Conservation (phyloP, 92 coral and sea anemone genomes). For the Galaxea fascicularis region DNA sequence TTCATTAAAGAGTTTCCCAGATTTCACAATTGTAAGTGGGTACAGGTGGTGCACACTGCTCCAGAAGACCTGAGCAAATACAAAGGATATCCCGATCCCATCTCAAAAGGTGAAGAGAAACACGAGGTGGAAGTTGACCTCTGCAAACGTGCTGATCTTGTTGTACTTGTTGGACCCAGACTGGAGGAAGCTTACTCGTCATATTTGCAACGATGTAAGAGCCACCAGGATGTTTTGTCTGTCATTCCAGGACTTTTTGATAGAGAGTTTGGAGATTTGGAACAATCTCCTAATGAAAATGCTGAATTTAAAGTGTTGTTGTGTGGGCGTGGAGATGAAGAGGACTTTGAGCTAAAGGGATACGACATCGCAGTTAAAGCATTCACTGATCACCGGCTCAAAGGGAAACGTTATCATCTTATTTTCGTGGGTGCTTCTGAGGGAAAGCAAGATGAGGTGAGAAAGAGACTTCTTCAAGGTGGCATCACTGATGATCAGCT, state of each 20-base stretch:
- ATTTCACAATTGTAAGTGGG: conserved; percentile 8
- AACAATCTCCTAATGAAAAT: background rate
- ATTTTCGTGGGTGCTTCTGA: conserved; percentile 6
- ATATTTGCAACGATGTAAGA: background rate
- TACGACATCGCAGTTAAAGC: conserved; percentile 8
- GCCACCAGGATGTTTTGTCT: background rate
- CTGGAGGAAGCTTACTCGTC: background rate
- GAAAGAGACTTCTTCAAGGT: background rate
- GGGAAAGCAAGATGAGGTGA: background rate
- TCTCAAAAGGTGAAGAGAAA: conserved; percentile 3
- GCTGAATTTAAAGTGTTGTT: background rate
- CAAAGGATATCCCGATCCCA: background rate
- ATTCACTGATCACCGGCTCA: conserved; percentile 6
- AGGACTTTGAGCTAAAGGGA: conserved; percentile 21
- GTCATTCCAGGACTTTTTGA: conserved; percentile 6
- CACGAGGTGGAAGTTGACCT: conserved; percentile 4
- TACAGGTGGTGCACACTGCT: conserved; percentile 6
- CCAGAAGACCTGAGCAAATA: conserved; percentile 15
- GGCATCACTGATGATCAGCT: background rate
- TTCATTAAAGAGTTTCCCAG: background rate
- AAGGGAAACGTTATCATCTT: background rate
- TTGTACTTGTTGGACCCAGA: background rate
- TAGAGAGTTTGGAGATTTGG: background rate
- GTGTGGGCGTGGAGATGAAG: conserved; percentile 13
- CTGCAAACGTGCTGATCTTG: background rate